Conservation (phyloP, 2,888 invertebrate species). For the Erebia ligea region DNA sequence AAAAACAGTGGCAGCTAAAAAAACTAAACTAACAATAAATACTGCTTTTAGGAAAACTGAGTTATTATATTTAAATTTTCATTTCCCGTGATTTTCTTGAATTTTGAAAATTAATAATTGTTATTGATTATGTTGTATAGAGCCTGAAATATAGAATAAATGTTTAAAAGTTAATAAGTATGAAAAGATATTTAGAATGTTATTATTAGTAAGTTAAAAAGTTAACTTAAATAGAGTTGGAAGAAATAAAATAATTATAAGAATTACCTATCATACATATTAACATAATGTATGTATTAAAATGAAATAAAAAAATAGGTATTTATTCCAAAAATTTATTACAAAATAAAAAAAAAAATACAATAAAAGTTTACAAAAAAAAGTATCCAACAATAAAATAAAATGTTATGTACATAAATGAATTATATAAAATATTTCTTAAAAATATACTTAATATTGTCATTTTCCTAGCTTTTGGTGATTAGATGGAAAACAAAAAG, state of each 20-base stretch:
- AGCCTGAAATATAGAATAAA: constrained; percentile 52
- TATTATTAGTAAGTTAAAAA: neutral
- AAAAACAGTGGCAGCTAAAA: neutral
- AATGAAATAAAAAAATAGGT: neutral
- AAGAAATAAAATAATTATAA: neutral
- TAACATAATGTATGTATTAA: neutral
- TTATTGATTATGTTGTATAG: constrained; percentile 55
- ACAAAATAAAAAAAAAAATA: constrained; percentile 12
- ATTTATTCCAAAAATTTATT: constrained; percentile 3
- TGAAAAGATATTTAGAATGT: constrained; percentile 8
- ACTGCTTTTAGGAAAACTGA: neutral
- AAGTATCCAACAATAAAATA: neutral
- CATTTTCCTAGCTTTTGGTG: neutral
- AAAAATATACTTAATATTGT: neutral
- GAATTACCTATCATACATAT: neutral
- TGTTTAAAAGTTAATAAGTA: constrained; percentile 34
- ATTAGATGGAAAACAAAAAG: neutral
- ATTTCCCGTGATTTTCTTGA: constrained; percentile 33
- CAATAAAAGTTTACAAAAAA: constrained; percentile 5
- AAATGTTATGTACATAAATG: neutral
- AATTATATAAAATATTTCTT: constrained; percentile 3
- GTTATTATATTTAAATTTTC: neutral
- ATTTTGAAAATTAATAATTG: constrained; percentile 39
- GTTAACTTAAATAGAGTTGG: neutral
- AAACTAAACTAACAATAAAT: neutral